Conservation (phyloP, 2,113 vertebrate species). For the Dicerorhinus sumatrensis region DNA sequence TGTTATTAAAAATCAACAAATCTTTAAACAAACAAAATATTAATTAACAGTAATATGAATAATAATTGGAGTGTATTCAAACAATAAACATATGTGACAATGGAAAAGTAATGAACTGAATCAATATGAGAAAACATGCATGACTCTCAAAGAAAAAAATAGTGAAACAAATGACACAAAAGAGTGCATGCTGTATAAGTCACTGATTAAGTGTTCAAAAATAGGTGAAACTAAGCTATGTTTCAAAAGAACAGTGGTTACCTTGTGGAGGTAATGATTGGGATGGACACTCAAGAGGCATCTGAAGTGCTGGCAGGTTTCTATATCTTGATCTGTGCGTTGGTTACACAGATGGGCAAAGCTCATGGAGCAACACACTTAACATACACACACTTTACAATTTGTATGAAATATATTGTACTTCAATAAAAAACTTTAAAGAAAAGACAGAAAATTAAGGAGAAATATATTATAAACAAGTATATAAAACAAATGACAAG, state of each 20-base stretch:
- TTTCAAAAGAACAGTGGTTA: not conserved
- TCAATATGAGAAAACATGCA: not conserved
- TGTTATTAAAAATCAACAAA: not conserved
- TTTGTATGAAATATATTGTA: not conserved
- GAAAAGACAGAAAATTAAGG: not conserved
- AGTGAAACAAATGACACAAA: not conserved
- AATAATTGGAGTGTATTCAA: not conserved
- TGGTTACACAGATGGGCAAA: not conserved
- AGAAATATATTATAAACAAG: not conserved
- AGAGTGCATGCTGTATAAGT: not conserved
- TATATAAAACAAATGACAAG: not conserved
- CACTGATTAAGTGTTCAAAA: not conserved
- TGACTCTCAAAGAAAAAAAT: not conserved
- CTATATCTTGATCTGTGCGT: not conserved
- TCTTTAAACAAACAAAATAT: not conserved
- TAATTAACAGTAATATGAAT: not conserved
- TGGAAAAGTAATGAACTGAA: not conserved
- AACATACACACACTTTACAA: not conserved
- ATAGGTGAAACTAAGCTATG: not conserved
- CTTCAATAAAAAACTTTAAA: not conserved
- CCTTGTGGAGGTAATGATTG: not conserved
- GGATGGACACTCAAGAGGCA: not conserved
- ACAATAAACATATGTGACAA: not conserved
- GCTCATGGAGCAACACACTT: not conserved
- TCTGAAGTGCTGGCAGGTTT: not conserved